These are phyloP conservation scores for Machaerirhynchus nigripectus DNA, from an alignment of 2,113 vertebrate species.

Conservation along the genomic window DNA sequence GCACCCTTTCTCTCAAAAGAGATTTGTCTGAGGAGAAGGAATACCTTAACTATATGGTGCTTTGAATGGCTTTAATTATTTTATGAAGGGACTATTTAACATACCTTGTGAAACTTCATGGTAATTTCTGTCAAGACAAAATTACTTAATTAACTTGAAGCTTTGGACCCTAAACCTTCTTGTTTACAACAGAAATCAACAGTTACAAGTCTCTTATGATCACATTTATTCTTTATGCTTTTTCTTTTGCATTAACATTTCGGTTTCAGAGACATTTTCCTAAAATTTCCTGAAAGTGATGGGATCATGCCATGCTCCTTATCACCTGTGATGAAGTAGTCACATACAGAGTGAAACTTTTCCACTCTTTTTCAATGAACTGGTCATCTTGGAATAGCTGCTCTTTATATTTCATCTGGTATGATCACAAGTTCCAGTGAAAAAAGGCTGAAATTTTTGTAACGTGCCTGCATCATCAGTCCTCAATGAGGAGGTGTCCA, in stretches of 20 bases:
- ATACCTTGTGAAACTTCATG: not conserved
- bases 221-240: not conserved
- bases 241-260: not conserved
- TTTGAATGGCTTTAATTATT: not conserved
- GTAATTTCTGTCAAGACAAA: not conserved
- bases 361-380: not conserved
- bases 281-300: not conserved
- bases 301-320: not conserved
- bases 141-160: not conserved
- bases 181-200: not conserved
- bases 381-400: not conserved
- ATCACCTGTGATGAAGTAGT: not conserved
- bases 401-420: not conserved
- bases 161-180: not conserved
- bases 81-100: not conserved
- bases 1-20: not conserved
- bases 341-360: not conserved
- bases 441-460: not conserved
- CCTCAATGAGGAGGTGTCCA: not conserved
- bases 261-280: not conserved
- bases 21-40: not conserved
- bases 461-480: fast-evolving
- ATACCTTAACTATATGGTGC: not conserved
- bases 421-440: not conserved
- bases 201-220: not conserved